phyloP scores from a whole-genome alignment of 2,113 vertebrate species.

The Seriola quinqueradiata region DNA sequence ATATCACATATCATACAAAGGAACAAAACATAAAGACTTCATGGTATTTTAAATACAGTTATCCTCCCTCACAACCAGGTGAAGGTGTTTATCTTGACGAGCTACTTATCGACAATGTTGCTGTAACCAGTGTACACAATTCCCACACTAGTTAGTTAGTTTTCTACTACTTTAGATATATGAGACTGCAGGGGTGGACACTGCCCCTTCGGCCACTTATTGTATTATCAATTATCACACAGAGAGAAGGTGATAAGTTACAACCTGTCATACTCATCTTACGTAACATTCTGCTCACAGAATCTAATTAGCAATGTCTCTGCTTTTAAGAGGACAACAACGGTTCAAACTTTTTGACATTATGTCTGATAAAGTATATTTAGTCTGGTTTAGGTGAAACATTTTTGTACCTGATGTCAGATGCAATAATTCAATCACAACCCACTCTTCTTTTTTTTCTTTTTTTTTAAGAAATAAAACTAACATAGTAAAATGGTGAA shows the following conservation, averaged over 20 bases:
- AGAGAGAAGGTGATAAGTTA: neutral
- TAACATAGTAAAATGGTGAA: neutral
- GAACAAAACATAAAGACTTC: slow-evolving; percentile 15
- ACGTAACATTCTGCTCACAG: neutral
- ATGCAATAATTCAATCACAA: neutral
- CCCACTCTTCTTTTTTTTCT: neutral
- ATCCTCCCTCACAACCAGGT: slow-evolving; percentile 46
- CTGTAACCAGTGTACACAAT: neutral
- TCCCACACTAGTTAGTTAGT: neutral
- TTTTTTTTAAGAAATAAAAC: neutral
- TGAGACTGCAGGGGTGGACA: neutral
- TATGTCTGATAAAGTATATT: neutral
- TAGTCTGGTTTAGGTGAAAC: neutral
- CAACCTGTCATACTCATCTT: neutral
- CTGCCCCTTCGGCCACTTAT: neutral
- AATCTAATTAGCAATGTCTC: neutral
- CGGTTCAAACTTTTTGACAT: neutral
- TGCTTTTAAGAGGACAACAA: neutral
- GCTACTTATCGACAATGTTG: neutral
- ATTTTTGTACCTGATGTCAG: neutral
- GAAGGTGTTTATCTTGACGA: slow-evolving; percentile 26
- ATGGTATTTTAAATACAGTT: slow-evolving; percentile 19
- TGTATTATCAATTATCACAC: neutral
- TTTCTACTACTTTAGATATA: slow-evolving; percentile 23
- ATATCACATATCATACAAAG: neutral